phyloP scores from a whole-genome alignment of 2,113 vertebrate genomes.

The Dasyornis broadbenti region DNA sequence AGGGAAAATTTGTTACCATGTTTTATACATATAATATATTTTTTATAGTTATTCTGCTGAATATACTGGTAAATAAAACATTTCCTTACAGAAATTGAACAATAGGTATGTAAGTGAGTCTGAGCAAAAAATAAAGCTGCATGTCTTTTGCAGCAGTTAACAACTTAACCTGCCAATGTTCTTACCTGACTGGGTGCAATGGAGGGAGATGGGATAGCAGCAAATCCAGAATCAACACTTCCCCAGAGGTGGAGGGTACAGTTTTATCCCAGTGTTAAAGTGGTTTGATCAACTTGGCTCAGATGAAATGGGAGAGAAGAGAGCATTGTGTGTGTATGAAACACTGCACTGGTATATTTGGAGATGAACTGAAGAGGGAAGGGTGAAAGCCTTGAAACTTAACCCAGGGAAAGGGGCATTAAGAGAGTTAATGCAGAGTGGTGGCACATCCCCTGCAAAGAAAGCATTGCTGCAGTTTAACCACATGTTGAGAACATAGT shows the following conservation, averaged over 20 bases:
- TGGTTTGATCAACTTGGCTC: not conserved
- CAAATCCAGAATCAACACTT: not conserved
- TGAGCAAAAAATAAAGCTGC: not conserved
- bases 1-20: not conserved
- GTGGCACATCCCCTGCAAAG: not conserved
- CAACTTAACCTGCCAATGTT: not conserved
- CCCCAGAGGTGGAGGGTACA: not conserved
- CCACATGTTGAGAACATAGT: fast-evolving
- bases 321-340: not conserved
- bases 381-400: not conserved
- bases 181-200: not conserved
- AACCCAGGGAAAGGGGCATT: not conserved
- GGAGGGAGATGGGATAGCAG: not conserved
- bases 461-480: not conserved
- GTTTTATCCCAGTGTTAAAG: not conserved
- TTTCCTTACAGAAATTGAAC: not conserved
- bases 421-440: not conserved
- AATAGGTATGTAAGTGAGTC: not conserved
- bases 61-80: not conserved
- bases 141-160: not conserved
- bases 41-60: not conserved
- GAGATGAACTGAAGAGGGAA: not conserved
- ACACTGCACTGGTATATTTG: not conserved
- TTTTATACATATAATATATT: not conserved
- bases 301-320: not conserved